These are phyloP conservation scores for Ferdinandea cuprea DNA, from an alignment of 2,888 invertebrate genomes.

Conservation along the genomic window DNA sequence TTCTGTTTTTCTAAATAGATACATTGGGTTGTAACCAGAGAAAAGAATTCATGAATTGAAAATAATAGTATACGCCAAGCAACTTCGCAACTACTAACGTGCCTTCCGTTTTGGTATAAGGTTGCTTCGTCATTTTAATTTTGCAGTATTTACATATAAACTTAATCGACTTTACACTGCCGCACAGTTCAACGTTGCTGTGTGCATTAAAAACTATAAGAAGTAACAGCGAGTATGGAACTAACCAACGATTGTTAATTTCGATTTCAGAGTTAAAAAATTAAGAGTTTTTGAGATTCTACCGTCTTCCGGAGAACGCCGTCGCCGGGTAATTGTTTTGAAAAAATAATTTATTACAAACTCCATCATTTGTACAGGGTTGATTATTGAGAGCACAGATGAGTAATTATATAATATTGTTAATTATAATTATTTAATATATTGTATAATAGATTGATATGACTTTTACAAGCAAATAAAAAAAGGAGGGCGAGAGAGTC, in stretches of 20 bases:
- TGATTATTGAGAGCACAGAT: too few relatives aligned
- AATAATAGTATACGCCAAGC: slow-evolving; percentile 58
- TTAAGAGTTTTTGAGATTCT: too few relatives aligned
- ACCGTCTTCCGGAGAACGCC: slow-evolving; percentile 34
- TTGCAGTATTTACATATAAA: slow-evolving; percentile 80
- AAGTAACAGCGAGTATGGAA: slow-evolving; percentile 24
- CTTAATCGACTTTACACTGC: slow-evolving; percentile 82
- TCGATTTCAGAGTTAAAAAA: too few relatives aligned
- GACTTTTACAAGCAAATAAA: slow-evolving; percentile 80
- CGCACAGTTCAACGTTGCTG: slow-evolving; percentile 81
- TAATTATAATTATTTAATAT: slow-evolving; percentile 29
- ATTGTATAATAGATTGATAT: neutral
- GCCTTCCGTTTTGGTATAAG: slow-evolving; percentile 72
- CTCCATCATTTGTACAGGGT: too few relatives aligned
- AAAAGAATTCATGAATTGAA: slow-evolving; percentile 31
- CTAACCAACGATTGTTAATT: slow-evolving; percentile 41
- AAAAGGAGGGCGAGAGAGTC: too few relatives aligned
- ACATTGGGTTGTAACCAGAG: slow-evolving; percentile 6
- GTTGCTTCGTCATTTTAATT: neutral
- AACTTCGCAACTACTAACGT: slow-evolving; percentile 69
- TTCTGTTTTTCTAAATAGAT: slow-evolving; percentile 52
- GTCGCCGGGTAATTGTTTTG: too few relatives aligned
- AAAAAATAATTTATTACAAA: too few relatives aligned
- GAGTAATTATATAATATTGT: slow-evolving; percentile 53
- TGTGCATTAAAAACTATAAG: slow-evolving; percentile 77